A percentile compares a stretch with the other conserved stretches of the same genome.
Conservation (phyloP, 2,797 vertebrate genomes). For the Pteronotus mesoamericanus region DNA sequence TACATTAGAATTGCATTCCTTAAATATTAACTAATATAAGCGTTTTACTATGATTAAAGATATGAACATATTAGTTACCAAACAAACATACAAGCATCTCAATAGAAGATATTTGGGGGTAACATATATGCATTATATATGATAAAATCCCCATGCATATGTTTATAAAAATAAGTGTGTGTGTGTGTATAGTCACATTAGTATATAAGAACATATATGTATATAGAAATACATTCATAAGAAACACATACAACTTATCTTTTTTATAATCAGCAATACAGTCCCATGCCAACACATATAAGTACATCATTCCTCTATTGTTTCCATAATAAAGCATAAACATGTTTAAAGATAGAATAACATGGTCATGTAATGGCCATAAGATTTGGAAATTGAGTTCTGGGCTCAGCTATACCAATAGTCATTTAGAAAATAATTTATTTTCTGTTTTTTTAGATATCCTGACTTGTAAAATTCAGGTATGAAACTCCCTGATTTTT, state of each 20-base stretch:
- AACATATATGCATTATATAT: neutral
- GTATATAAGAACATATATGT: neutral
- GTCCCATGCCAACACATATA: neutral
- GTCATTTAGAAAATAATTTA: neutral
- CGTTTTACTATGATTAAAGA: neutral
- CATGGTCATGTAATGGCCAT: neutral
- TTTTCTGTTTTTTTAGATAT: neutral
- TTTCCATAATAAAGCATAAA: neutral
- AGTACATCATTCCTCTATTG: neutral
- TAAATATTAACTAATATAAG: neutral
- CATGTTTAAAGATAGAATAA: neutral
- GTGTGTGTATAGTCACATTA: too few relatives aligned
- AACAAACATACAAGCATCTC: neutral
- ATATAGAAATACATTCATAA: neutral
- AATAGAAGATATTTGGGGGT: neutral
- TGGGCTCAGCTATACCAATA: neutral
- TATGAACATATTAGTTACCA: neutral
- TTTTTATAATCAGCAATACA: neutral
- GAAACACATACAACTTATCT: neutral
- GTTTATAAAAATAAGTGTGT: neutral
- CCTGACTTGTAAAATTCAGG: neutral
- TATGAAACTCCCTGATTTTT: neutral
- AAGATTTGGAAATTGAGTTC: neutral
- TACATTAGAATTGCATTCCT: neutral
- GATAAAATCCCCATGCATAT: neutral